Percentiles rank a stretch among this genome's conserved stretches.
These are phyloP conservation scores for Bombus balteatus DNA, from an alignment of 1,140 invertebrate genomes.

Conservation along the genomic window DNA sequence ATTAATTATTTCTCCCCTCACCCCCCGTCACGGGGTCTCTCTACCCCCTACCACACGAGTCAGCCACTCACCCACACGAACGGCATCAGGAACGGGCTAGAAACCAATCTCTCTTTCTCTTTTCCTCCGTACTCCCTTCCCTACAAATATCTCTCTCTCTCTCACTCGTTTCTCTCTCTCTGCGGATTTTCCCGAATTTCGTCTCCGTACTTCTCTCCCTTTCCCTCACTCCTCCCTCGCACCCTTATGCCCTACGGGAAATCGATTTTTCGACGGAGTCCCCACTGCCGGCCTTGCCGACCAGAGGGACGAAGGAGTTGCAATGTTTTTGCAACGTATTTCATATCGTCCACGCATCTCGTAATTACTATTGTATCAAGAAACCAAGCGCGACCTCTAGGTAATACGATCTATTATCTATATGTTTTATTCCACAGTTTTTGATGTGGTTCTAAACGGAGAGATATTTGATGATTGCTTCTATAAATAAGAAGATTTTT, in stretches of 20 bases:
- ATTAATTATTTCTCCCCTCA: slow-evolving; percentile 78
- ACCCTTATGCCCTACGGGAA: slow-evolving; percentile 78
- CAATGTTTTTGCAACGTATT: slow-evolving; percentile 65
- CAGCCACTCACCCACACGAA: slow-evolving; percentile 61
- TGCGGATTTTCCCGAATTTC: slow-evolving; percentile 69
- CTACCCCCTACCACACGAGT: slow-evolving; percentile 63
- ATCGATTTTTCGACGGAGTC: slow-evolving; percentile 79
- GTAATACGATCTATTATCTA: slow-evolving; percentile 23
- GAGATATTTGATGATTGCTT: background rate
- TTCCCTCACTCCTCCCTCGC: slow-evolving; percentile 55
- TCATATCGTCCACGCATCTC: slow-evolving; percentile 61
- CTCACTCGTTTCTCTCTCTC: slow-evolving; percentile 45
- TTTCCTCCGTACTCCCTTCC: background rate
- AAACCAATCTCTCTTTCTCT: slow-evolving; percentile 69
- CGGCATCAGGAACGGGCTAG: slow-evolving; percentile 61
- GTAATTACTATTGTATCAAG: slow-evolving; percentile 51
- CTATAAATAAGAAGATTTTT: background rate
- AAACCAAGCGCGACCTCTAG: slow-evolving; percentile 55
- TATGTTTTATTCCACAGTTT: background rate
- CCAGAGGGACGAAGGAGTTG: slow-evolving; percentile 47
- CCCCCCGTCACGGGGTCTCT: slow-evolving; percentile 62
- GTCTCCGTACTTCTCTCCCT: slow-evolving; percentile 64
- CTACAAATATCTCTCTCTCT: background rate
- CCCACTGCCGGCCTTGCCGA: slow-evolving; percentile 72
- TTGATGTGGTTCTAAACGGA: background rate